Evolutionary conservation across 2,113 vertebrate species (phyloP).

Genomic region (Piliocolobus tephrosceles): DNA sequence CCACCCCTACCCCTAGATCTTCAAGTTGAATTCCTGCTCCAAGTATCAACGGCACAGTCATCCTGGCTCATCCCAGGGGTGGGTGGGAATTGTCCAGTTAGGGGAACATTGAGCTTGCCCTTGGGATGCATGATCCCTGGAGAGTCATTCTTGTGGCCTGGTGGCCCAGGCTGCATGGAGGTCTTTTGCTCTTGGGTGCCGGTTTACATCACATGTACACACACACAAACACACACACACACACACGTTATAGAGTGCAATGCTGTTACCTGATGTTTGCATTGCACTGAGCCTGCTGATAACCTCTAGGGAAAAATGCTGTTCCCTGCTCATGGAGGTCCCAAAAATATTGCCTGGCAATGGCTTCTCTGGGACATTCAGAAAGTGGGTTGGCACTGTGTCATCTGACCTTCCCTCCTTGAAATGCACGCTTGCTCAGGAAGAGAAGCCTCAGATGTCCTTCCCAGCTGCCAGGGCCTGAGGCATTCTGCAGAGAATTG

Average conservation of each 20-base stretch:
- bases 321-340: not conserved
- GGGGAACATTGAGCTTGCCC: no score
- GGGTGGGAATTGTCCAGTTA: not conserved
- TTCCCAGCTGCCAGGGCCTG: not conserved
- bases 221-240: not conserved
- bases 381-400: no score
- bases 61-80: not conserved
- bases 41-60: fast-evolving
- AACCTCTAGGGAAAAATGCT: not conserved
- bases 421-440: not conserved
- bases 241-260: not conserved
- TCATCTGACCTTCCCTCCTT: not conserved
- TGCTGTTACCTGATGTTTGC: not conserved
- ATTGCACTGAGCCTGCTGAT: not conserved
- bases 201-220: not conserved
- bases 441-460: not conserved
- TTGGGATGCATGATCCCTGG: not conserved
- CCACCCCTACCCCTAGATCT: not conserved
- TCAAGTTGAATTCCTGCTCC: not conserved
- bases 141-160: not conserved
- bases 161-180: not conserved
- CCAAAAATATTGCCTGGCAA: not conserved
- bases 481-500: not conserved
- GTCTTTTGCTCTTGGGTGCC: not conserved
- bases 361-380: not conserved